phyloP scores from a whole-genome alignment of 2,888 invertebrate genomes.

The Harpagoxenus sublaevis region DNA sequence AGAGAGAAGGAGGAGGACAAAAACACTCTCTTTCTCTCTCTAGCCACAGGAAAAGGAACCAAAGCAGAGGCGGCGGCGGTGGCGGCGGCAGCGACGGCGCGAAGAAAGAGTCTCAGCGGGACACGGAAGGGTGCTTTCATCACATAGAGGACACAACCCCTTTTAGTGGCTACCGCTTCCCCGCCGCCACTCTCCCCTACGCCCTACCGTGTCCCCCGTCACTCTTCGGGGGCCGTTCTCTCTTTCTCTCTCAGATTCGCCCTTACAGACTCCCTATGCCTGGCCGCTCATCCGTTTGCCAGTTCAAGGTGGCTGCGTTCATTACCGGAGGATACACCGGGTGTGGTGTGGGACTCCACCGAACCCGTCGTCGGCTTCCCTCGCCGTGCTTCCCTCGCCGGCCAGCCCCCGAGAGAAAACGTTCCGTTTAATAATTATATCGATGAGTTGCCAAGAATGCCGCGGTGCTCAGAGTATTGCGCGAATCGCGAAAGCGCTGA shows the following conservation, averaged over 20 bases:
- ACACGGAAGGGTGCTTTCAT: conserved; percentile 82
- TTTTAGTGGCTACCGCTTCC: conserved; percentile 80
- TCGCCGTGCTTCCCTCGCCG: conserved; percentile 16
- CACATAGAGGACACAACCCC: conserved; percentile 80
- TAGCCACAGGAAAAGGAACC: conserved; percentile 65
- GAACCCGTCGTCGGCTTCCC: conserved; percentile 41
- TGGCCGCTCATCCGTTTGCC: conserved; percentile 84
- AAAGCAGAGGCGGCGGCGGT: conserved; percentile 59
- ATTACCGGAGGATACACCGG: conserved; percentile 78
- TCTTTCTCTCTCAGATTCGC: conserved; percentile 62
- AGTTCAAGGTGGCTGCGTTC: conserved; percentile 85
- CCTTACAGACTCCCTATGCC: conserved; percentile 74
- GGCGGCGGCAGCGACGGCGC: conserved; percentile 37
- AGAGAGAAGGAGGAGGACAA: conserved; percentile 35
- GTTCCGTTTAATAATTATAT: conserved; percentile 57
- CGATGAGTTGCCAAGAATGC: conserved; percentile 38
- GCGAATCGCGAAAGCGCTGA: conserved; percentile 7
- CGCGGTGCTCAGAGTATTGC: not conserved
- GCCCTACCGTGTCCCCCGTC: conserved; percentile 40
- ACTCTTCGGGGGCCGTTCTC: conserved; percentile 41
- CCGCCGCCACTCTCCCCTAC: conserved; percentile 53
- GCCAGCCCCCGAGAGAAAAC: conserved; percentile 24
- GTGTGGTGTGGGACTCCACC: conserved; percentile 54
- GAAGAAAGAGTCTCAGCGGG: conserved; percentile 68
- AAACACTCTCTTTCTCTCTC: conserved; percentile 44